These are phyloP conservation scores for Pseudomyrmex gracilis DNA, from an alignment of 1,140 invertebrate genomes.

Conservation along the genomic window DNA sequence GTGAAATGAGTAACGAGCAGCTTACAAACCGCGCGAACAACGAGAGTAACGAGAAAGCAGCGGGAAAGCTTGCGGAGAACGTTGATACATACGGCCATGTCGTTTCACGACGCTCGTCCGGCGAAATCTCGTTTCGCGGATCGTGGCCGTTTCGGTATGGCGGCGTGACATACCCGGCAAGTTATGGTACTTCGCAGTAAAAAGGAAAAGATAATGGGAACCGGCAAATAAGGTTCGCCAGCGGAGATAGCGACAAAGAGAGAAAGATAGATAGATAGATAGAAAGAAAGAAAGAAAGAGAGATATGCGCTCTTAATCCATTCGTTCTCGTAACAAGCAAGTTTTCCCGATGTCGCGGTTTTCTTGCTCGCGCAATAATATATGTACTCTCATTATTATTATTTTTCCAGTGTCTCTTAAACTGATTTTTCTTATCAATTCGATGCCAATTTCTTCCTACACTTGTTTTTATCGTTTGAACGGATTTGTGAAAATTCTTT, in stretches of 20 bases:
- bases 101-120: constrained; percentile 43
- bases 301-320: not conserved
- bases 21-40: not conserved
- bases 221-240: constrained; percentile 42
- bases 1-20: not conserved
- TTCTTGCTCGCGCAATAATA: not conserved
- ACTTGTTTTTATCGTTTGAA: not conserved
- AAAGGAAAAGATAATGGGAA: constrained; percentile 60
- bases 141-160: constrained; percentile 52
- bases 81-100: constrained; percentile 41
- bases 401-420: too few relatives aligned
- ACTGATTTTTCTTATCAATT: too few relatives aligned
- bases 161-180: constrained; percentile 45
- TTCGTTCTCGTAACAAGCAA: not conserved
- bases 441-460: not conserved
- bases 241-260: not conserved
- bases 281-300: not conserved
- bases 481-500: too few relatives aligned
- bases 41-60: constrained; percentile 45
- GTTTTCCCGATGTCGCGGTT: not conserved
- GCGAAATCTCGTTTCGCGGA: constrained; percentile 59
- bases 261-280: not conserved
- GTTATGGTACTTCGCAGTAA: constrained; percentile 52
- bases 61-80: constrained; percentile 40
- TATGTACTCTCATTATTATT: not conserved